Percentiles rank a stretch among this genome's conserved stretches.
These are phyloP conservation scores for Cremastinae sp. DNA, from an alignment of 2,888 invertebrate species.

Conservation along the genomic window DNA sequence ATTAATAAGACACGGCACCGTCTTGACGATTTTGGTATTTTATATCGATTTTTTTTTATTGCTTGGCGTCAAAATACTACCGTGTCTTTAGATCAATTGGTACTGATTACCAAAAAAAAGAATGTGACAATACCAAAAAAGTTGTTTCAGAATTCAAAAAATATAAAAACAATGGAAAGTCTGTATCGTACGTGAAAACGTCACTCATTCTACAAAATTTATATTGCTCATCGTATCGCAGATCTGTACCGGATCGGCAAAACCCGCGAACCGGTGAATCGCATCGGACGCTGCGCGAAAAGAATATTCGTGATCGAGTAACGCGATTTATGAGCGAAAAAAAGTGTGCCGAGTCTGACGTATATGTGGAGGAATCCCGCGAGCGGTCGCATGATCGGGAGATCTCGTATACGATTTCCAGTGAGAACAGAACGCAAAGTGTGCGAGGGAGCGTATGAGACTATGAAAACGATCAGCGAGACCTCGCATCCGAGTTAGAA, in stretches of 20 bases:
- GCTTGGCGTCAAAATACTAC: no score
- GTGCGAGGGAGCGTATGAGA: constrained; percentile 10
- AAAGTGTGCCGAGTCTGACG: constrained; percentile 34
- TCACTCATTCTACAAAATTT: no score
- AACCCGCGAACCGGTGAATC: constrained; percentile 2
- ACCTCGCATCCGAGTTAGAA: constrained; percentile 47
- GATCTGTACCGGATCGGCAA: neutral
- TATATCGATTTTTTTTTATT: no score
- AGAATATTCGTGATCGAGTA: constrained; percentile 4
- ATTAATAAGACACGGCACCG: no score
- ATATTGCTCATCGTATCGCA: no score
- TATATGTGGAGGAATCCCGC: constrained; percentile 46
- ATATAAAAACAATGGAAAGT: no score
- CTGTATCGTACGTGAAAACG: no score
- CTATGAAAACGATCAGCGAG: constrained; percentile 8
- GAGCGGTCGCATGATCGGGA: constrained; percentile 50
- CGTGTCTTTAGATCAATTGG: no score
- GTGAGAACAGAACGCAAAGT: constrained; percentile 22
- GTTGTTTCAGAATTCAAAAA: no score
- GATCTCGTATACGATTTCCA: constrained; percentile 15
- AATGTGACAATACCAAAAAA: no score
- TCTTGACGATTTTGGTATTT: no score
- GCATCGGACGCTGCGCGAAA: neutral
- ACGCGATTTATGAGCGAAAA: constrained; percentile 28
- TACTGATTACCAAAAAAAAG: no score